Evolutionary conservation across 2,113 vertebrate species (phyloP).

Genomic region (Ciconia stormi): DNA sequence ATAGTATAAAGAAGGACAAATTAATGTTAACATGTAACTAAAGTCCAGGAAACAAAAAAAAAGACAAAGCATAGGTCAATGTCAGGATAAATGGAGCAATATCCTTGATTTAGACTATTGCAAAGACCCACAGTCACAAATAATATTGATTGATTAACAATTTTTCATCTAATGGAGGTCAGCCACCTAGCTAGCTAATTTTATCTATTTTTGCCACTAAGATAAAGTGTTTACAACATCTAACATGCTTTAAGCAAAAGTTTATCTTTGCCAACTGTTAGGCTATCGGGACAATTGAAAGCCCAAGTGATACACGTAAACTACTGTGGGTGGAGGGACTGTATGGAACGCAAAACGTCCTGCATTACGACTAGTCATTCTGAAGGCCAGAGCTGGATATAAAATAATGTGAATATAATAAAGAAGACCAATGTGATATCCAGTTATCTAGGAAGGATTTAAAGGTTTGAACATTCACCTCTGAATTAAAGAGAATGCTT

Average conservation of each 20-base stretch:
- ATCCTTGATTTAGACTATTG: neutral
- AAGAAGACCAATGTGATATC: neutral
- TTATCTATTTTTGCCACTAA: neutral
- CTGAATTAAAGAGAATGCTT: neutral
- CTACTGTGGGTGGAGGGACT: neutral
- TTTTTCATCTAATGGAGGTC: neutral
- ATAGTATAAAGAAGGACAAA: conserved; percentile 50
- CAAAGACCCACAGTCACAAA: neutral
- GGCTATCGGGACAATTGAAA: neutral
- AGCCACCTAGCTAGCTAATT: neutral
- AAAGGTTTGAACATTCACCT: neutral
- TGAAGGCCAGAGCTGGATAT: neutral
- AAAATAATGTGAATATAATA: neutral
- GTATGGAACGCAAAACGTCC: neutral
- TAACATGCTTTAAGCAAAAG: neutral
- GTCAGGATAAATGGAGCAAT: neutral
- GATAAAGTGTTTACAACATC: neutral
- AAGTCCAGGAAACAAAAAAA: conserved; percentile 11
- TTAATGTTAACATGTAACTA: conserved; percentile 64
- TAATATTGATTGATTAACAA: neutral
- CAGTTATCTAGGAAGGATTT: neutral
- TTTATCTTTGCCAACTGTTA: neutral
- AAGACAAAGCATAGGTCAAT: neutral
- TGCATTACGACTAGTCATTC: neutral
- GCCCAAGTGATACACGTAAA: neutral